These are phyloP conservation scores for Gallirallus australis DNA, from an alignment of 2,797 vertebrate species.

Conservation along the genomic window DNA sequence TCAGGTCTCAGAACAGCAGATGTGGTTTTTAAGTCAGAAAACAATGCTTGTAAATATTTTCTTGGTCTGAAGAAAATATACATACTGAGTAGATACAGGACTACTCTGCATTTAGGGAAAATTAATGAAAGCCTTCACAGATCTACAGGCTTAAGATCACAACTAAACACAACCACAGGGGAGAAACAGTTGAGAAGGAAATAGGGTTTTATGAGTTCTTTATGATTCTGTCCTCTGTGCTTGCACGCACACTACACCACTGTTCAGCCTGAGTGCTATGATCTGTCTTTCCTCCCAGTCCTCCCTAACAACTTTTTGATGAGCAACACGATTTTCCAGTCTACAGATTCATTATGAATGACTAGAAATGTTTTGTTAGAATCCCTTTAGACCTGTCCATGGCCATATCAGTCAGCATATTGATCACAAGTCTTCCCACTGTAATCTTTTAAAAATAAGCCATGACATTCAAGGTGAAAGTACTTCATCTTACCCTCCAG, in stretches of 20 bases:
- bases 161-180: not conserved
- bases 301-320: not conserved
- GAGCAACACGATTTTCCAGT: not conserved
- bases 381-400: not conserved
- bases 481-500: not conserved
- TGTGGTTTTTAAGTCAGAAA: not conserved
- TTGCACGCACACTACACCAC: not conserved
- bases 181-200: not conserved
- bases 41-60: not conserved
- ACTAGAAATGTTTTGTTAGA: not conserved
- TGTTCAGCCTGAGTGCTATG: not conserved
- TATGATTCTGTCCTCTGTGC: not conserved
- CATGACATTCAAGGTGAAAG: not conserved
- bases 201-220: not conserved
- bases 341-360: not conserved
- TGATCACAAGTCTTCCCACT: not conserved
- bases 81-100: not conserved
- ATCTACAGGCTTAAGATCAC: not conserved
- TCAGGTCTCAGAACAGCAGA: not conserved
- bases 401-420: not conserved
- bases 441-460: not conserved
- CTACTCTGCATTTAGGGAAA: not conserved
- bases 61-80: not conserved
- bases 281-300: not conserved
- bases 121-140: not conserved